A percentile compares a stretch with the other conserved stretches of the same genome.
These are phyloP conservation scores for Glaucomys volans DNA, from an alignment of 2,113 vertebrate species.

Conservation along the genomic window DNA sequence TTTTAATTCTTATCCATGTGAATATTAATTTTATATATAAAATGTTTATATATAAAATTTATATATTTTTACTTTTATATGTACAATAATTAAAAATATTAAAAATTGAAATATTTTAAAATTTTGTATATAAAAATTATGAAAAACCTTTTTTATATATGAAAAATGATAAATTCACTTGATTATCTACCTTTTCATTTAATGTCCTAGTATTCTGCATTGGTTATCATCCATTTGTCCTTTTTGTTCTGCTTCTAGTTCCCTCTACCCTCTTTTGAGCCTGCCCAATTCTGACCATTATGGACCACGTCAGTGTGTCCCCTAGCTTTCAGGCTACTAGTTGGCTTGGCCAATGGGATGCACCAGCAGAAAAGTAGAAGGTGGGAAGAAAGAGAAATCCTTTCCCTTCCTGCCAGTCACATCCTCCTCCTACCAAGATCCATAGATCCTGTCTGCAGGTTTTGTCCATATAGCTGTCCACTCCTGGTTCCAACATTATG, in stretches of 20 bases:
- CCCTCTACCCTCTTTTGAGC: background rate
- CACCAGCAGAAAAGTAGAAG: background rate
- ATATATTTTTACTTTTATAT: background rate
- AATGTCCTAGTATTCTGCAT: background rate
- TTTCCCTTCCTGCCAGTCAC: background rate
- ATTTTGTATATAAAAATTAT: background rate
- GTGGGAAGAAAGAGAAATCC: background rate
- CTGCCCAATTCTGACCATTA: background rate
- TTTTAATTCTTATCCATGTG: constrained; percentile 21
- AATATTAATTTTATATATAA: background rate
- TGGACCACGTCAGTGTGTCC: background rate
- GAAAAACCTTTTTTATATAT: background rate
- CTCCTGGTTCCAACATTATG: background rate
- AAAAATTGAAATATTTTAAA: background rate
- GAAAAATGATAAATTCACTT: background rate
- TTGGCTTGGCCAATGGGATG: background rate
- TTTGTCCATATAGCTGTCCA: background rate
- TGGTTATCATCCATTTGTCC: background rate
- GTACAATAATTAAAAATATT: too few species aligned
- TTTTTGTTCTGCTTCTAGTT: background rate
- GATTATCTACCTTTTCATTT: constrained; percentile 26
- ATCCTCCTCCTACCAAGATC: background rate
- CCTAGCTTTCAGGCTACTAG: background rate
- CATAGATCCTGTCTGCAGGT: background rate
- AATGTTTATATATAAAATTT: background rate